These are phyloP conservation scores for Yasuhikotakia modesta DNA, from an alignment of 2,797 vertebrate genomes.

Conservation along the genomic window DNA sequence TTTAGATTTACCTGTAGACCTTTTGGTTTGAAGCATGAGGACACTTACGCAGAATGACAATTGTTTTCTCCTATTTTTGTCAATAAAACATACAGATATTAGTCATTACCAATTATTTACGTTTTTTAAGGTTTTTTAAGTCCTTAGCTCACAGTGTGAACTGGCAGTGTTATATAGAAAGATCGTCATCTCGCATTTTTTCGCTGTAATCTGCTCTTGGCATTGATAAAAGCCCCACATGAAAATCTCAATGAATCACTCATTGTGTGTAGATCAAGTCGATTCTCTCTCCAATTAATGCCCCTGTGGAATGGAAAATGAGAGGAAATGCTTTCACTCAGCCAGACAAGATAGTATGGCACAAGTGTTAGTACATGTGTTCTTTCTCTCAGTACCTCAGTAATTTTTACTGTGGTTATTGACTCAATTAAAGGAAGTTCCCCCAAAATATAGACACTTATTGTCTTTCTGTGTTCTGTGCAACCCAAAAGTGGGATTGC, in stretches of 20 bases:
- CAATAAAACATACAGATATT: conserved; percentile 27
- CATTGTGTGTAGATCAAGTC: conserved; percentile 77
- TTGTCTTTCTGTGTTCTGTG: no score
- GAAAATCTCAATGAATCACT: conserved; percentile 63
- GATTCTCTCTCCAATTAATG: conserved; percentile 73
- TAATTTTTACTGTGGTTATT: no score
- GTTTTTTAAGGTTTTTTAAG: conserved; percentile 46
- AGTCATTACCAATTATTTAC: conserved; percentile 23
- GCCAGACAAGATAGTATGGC: conserved; percentile 50
- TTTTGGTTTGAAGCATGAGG: neutral
- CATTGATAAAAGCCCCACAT: conserved; percentile 62
- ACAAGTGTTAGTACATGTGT: neutral
- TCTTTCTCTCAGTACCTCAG: conserved; percentile 3
- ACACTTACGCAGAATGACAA: conserved; percentile 1
- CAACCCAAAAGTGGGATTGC: no score
- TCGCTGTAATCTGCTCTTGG: conserved; percentile 70
- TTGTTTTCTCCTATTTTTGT: conserved; percentile 21
- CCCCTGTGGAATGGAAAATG: conserved; percentile 47
- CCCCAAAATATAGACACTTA: no score
- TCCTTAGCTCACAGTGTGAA: conserved; percentile 47
- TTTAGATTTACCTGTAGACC: neutral
- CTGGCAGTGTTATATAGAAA: conserved; percentile 59
- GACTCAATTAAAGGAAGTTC: no score
- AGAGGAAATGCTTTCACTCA: conserved; percentile 73
- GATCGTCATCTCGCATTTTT: conserved; percentile 71